These are phyloP conservation scores for Leptothorax acervorum DNA, from an alignment of 2,888 invertebrate genomes.

Conservation along the genomic window DNA sequence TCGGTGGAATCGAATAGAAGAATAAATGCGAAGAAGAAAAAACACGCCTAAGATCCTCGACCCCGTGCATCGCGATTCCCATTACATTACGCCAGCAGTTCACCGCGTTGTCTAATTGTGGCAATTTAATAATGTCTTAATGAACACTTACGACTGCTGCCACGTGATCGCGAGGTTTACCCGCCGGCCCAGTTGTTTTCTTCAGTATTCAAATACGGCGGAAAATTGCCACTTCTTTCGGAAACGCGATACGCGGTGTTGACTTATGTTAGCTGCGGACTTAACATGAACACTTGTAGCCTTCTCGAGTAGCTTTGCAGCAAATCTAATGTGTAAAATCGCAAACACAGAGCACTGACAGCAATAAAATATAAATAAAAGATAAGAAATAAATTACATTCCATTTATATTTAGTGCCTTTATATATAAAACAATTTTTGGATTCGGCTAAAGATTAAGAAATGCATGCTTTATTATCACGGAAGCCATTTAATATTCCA, in stretches of 20 bases:
- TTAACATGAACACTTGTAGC: background rate
- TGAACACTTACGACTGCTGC: conserved; percentile 60
- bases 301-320: background rate
- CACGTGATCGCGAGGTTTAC: conserved; percentile 59
- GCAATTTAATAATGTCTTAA: conserved; percentile 76
- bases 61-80: conserved; percentile 63
- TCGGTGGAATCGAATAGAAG: conserved; percentile 37
- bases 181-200: conserved; percentile 24
- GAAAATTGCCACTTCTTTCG: conserved; percentile 37
- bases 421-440: background rate
- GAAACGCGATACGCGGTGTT: conserved; percentile 35
- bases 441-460: background rate
- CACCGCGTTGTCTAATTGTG: conserved; percentile 72
- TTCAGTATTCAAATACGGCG: conserved; percentile 41
- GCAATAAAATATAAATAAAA: background rate
- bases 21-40: conserved; percentile 14
- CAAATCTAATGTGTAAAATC: background rate
- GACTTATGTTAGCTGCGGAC: background rate
- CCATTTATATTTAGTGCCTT: background rate
- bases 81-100: conserved; percentile 57
- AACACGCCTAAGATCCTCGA: conserved; percentile 66
- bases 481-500: background rate
- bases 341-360: background rate
- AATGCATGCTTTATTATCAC: background rate
- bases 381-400: background rate